A percentile compares a stretch with the other conserved stretches of the same genome.
Conservation (phyloP, 1,140 invertebrate genomes). For the Conus betulinus region DNA sequence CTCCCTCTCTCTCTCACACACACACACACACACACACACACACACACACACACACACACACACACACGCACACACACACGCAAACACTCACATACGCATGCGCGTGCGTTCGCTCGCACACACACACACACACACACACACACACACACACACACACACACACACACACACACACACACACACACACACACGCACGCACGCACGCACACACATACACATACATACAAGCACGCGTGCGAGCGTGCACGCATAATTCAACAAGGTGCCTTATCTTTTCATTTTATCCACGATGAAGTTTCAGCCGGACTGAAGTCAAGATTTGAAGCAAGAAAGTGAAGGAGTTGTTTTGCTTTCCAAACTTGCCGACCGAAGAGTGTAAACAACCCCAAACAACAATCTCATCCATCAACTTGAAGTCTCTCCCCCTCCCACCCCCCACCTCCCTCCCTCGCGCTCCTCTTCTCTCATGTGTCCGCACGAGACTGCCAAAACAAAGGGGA, state of each 20-base stretch:
- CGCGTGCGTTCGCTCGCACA: constrained; percentile 52
- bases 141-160: neutral
- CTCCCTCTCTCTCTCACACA: constrained; percentile 57
- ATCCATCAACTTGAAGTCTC: no score
- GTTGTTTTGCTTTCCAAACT: no score
- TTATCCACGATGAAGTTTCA: neutral
- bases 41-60: constrained; percentile 70
- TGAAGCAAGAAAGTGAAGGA: neutral
- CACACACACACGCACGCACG: neutral
- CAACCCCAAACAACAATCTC: no score
- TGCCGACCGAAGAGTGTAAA: no score
- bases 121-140: constrained; percentile 44
- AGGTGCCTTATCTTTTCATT: neutral
- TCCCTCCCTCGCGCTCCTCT: no score
- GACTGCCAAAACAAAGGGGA: no score
- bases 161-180: neutral
- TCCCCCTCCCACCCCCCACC: no score
- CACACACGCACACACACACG: constrained; percentile 56
- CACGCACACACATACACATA: constrained; percentile 1
- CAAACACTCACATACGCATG: constrained; percentile 58
- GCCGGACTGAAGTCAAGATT: neutral
- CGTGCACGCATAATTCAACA: neutral
- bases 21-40: constrained; percentile 67
- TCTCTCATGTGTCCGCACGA: no score
- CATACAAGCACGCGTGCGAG: neutral